Percentiles rank a stretch among this genome's conserved stretches.
phyloP scores from a whole-genome alignment of 2,888 invertebrate genomes.

The Villa cingulata region DNA sequence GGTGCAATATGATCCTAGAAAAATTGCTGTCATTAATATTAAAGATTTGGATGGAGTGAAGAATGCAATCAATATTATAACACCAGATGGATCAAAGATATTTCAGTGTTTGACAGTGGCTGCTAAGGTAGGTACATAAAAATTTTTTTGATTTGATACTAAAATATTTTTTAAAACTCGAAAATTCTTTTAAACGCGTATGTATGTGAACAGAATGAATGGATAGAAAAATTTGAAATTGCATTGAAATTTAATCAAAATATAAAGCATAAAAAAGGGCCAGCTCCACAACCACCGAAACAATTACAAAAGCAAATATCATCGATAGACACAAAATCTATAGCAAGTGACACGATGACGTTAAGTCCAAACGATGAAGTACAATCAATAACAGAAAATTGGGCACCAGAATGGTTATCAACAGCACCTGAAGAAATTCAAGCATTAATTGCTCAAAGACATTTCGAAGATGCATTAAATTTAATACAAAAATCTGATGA shows the following conservation, averaged over 20 bases:
- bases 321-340: slow-evolving; percentile 20
- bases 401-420: slow-evolving; percentile 69
- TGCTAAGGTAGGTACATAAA: slow-evolving; percentile 37
- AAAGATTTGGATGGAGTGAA: slow-evolving; percentile 79
- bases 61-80: slow-evolving; percentile 85
- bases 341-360: slow-evolving; percentile 17
- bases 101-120: slow-evolving; percentile 74
- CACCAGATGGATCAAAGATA: slow-evolving; percentile 84
- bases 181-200: too few species aligned
- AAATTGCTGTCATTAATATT: slow-evolving; percentile 87
- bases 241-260: slow-evolving; percentile 69
- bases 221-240: slow-evolving; percentile 84
- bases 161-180: too few species aligned
- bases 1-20: slow-evolving; percentile 44
- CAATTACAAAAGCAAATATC: slow-evolving; percentile 17
- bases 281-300: slow-evolving; percentile 36
- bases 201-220: slow-evolving; percentile 56
- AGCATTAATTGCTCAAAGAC: slow-evolving; percentile 86
- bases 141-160: too few species aligned
- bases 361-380: slow-evolving; percentile 22
- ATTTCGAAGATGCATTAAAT: slow-evolving; percentile 83
- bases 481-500: slow-evolving; percentile 56
- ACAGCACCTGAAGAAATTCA: slow-evolving; percentile 91
- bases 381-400: slow-evolving; percentile 23
- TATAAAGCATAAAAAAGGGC: slow-evolving; percentile 44